A percentile compares a stretch with the other conserved stretches of the same genome.
These are phyloP conservation scores for Gisinianus flammeolus DNA, from an alignment of 2,888 invertebrate genomes.

Conservation along the genomic window DNA sequence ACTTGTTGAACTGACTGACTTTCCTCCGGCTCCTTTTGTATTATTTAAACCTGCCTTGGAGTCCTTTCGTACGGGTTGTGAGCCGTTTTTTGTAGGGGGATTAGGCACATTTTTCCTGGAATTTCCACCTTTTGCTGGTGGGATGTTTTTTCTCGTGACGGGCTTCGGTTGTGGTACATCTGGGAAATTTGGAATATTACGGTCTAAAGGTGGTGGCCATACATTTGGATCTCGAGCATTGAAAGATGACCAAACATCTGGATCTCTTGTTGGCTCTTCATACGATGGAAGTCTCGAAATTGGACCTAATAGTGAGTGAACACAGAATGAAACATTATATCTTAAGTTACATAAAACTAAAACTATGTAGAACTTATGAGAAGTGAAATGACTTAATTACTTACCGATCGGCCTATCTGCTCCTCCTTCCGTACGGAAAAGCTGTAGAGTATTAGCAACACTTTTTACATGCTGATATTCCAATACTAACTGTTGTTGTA, in stretches of 20 bases:
- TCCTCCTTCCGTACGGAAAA: conserved; percentile 73
- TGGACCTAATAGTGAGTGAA: conserved; percentile 55
- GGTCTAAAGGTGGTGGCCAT: conserved; percentile 65
- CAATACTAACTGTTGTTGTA: conserved; percentile 83
- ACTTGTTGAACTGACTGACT: background rate
- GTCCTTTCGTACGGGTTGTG: conserved; percentile 27
- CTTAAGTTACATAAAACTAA: no score
- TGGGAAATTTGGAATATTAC: conserved; percentile 67
- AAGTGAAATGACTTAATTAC: conserved; percentile 1
- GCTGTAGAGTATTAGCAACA: conserved; percentile 75
- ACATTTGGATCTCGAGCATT: conserved; percentile 66
- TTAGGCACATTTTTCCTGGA: conserved; percentile 31
- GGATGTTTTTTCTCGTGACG: conserved; percentile 19
- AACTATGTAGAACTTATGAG: no score
- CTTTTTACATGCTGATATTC: conserved; percentile 92
- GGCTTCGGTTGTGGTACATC: conserved; percentile 64
- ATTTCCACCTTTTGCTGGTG: conserved; percentile 20
- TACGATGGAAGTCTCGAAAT: conserved; percentile 61
- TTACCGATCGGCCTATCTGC: conserved; percentile 58
- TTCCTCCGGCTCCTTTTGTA: background rate
- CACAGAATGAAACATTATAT: no score
- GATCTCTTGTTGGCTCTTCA: conserved; percentile 74
- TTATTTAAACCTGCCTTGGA: conserved; percentile 33
- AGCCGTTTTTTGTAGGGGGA: conserved; percentile 11
- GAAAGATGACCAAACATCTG: conserved; percentile 75